A percentile compares a stretch with the other conserved stretches of the same genome.
phyloP scores from a whole-genome alignment of 2,113 vertebrate genomes.

The Gymnarchus niloticus region DNA sequence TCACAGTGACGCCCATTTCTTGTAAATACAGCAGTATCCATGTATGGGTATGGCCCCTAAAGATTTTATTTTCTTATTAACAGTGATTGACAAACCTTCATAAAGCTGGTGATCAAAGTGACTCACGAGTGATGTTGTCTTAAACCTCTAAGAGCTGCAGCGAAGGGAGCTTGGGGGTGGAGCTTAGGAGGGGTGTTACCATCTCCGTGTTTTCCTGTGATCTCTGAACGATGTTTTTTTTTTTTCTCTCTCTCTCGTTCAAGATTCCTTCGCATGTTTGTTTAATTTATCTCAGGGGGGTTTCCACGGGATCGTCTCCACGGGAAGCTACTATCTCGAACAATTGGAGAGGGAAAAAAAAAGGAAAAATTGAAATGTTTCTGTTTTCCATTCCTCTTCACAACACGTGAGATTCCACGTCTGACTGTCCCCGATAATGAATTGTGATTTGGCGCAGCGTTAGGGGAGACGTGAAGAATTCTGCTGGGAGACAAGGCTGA shows the following conservation, averaged over 20 bases:
- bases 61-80: neutral
- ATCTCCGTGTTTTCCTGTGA: constrained; percentile 39
- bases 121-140: constrained; percentile 50
- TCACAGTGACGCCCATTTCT: neutral
- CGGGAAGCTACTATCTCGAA: constrained; percentile 43
- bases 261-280: constrained; percentile 58
- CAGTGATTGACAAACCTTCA: constrained; percentile 43
- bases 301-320: constrained; percentile 63
- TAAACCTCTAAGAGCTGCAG: constrained; percentile 32
- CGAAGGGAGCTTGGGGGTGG: neutral
- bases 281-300: constrained; percentile 68
- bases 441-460: constrained; percentile 61
- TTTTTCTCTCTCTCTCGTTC: neutral
- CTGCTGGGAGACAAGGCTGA: constrained; percentile 1
- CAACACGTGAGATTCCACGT: constrained; percentile 62
- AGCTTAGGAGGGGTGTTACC: constrained; percentile 48
- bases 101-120: constrained; percentile 61
- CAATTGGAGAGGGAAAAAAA: constrained; percentile 36
- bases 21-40: constrained; percentile 9
- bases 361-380: constrained; percentile 65
- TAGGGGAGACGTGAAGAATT: constrained; percentile 52
- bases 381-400: constrained; percentile 67
- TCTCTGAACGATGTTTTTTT: constrained; percentile 9
- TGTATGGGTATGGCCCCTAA: neutral
- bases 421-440: constrained; percentile 72